Percentiles rank a stretch among this genome's conserved stretches.
Evolutionary conservation across 1,140 invertebrate species (phyloP).

Genomic region (Drosophila rhopaloa): DNA sequence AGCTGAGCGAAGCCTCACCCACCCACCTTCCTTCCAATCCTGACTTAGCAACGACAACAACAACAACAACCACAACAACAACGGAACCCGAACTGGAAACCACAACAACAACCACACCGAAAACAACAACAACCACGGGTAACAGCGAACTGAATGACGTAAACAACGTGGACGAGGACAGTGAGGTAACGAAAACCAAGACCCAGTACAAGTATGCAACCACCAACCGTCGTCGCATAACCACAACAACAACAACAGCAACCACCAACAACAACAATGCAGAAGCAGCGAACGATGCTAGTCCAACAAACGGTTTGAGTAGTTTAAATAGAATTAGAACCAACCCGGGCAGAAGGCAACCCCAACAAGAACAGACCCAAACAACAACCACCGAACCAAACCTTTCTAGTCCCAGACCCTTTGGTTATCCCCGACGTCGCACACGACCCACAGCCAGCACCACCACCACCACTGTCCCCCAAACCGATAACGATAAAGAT

Average conservation of each 20-base stretch:
- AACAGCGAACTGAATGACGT: slow-evolving; percentile 42
- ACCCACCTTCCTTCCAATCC: slow-evolving; percentile 34
- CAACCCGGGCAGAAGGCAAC: slow-evolving; percentile 72
- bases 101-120: slow-evolving; percentile 37
- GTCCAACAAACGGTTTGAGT: slow-evolving; percentile 72
- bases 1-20: slow-evolving; percentile 21
- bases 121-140: slow-evolving; percentile 35
- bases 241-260: slow-evolving; percentile 32
- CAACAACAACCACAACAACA: slow-evolving; percentile 41
- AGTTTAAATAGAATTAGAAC: slow-evolving; percentile 71
- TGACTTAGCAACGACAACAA: slow-evolving; percentile 36
- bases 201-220: slow-evolving; percentile 55
- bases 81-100: slow-evolving; percentile 69
- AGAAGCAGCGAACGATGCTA: slow-evolving; percentile 71
- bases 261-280: slow-evolving; percentile 50
- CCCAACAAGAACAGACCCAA: slow-evolving; percentile 51
- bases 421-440: slow-evolving; percentile 85
- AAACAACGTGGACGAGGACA: slow-evolving; percentile 53
- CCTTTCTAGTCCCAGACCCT: slow-evolving; percentile 86
- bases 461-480: slow-evolving; percentile 35
- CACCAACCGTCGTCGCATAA: slow-evolving; percentile 50
- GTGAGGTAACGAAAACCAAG: slow-evolving; percentile 67
- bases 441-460: slow-evolving; percentile 68
- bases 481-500: slow-evolving; percentile 38
- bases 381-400: slow-evolving; percentile 61